phyloP scores from a whole-genome alignment of 2,888 invertebrate species.

The Polylopha cassiicola region DNA sequence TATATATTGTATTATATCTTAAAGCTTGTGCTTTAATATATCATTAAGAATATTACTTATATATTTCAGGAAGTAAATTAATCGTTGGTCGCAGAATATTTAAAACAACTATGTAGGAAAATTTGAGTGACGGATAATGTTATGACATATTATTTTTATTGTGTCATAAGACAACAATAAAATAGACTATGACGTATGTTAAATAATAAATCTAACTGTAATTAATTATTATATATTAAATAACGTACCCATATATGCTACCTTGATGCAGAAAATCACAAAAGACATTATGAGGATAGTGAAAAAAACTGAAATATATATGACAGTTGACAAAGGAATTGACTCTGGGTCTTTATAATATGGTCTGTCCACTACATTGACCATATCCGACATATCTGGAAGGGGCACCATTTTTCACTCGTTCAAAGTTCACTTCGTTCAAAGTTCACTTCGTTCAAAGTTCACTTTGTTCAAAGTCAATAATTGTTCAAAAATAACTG shows the following conservation, averaged over 20 bases:
- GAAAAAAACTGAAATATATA: constrained; percentile 32
- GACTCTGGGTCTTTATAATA: not conserved
- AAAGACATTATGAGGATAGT: constrained; percentile 47
- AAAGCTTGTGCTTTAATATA: too few relatives aligned
- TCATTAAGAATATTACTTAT: too few relatives aligned
- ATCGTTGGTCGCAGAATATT: too few relatives aligned
- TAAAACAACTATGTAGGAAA: too few relatives aligned
- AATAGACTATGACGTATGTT: not conserved
- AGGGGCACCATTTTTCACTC: constrained; percentile 24
- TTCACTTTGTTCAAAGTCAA: not conserved
- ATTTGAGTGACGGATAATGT: too few relatives aligned
- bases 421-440: constrained; percentile 1
- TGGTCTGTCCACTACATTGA: constrained; percentile 5
- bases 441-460: not conserved
- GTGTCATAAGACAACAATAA: too few relatives aligned
- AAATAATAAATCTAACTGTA: not conserved
- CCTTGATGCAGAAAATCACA: constrained; percentile 48
- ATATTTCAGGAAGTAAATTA: too few relatives aligned
- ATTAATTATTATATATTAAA: constrained; percentile 3
- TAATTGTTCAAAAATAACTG: constrained; percentile 1
- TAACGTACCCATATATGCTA: constrained; percentile 41
- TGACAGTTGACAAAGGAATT: constrained; percentile 22
- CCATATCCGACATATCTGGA: constrained; percentile 4
- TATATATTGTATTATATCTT: too few relatives aligned
- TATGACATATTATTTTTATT: too few relatives aligned